These are phyloP conservation scores for Thalassoma bifasciatum DNA, from an alignment of 2,113 vertebrate species.

Conservation along the genomic window DNA sequence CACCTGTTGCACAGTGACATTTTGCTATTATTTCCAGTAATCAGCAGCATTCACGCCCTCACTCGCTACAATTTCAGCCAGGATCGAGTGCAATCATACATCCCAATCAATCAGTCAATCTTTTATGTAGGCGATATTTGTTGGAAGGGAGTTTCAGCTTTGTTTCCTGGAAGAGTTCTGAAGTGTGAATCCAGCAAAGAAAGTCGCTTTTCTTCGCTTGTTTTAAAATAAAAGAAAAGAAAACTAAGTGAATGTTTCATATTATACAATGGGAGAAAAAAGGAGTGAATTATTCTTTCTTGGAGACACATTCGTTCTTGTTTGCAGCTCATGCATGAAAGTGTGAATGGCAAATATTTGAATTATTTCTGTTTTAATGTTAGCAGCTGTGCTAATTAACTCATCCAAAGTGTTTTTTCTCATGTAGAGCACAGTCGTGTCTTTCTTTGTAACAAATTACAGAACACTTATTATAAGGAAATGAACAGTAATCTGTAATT, in stretches of 20 bases:
- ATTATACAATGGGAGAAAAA: slow-evolving; percentile 7
- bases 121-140: slow-evolving; percentile 9
- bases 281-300: slow-evolving; percentile 9
- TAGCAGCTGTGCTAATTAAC: slow-evolving; percentile 17
- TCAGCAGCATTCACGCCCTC: slow-evolving; percentile 23
- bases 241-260: not conserved
- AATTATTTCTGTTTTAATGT: slow-evolving; percentile 30
- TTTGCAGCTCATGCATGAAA: slow-evolving; percentile 32
- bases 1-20: slow-evolving; percentile 62
- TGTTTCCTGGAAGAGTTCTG: not conserved
- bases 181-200: not conserved
- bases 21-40: slow-evolving; percentile 54
- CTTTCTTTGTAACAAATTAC: slow-evolving; percentile 10
- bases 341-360: not conserved
- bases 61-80: slow-evolving; percentile 30
- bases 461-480: slow-evolving; percentile 14
- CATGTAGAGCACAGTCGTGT: not conserved
- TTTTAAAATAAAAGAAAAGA: not conserved
- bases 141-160: not conserved
- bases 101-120: slow-evolving; percentile 28
- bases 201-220: not conserved
- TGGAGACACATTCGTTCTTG: slow-evolving; percentile 1
- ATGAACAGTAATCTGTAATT: slow-evolving; percentile 16
- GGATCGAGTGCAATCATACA: slow-evolving; percentile 34
- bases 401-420: not conserved